Evolutionary conservation across 2,888 invertebrate genomes (phyloP), one percentile per base, ranked within the genome.

Genomic region (Pocota personata): DNA sequence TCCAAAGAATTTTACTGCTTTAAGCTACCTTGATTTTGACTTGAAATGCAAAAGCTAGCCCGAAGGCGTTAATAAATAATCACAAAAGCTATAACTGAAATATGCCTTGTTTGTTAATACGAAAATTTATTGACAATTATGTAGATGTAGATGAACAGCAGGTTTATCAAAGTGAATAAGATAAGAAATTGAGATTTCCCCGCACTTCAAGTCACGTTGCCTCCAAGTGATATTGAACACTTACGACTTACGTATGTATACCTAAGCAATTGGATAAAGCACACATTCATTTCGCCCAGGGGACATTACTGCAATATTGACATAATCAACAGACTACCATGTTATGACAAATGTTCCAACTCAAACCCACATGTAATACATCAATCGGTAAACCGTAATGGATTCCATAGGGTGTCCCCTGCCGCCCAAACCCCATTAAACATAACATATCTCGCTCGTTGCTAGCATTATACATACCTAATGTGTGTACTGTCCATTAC

Each of bases 321-420:
- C 86, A 86, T 62, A 86, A 86, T 86, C 82, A 82, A 86, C 76
- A 82, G 76, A 52, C 66, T 55, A 60, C 58, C 76, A 82, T 80
- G 80, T 77, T 86, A 82, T 86, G 86, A 86, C 82, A 86, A 86
- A 82, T 86, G 86, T 72, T 82, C 55, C 86, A 80, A 71, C 82
- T 57, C 82, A 76, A 67, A 82, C 80, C 82, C 66, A 10, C 72
- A 40, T 82, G 82, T 77, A 72, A 82, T 86, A 86, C 86, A 82
- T 86, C 86, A 86, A 82, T 86, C 76, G 86, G 82, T 86, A 72
- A 86, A 86, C 86, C 86, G 48, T 86, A 86, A 86, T 82, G 71
- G 82, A 77, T 72, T 72, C 71, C 69, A 71, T 69, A 43, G 77
- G 71, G 69, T 58, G 60, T 48, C 62, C 62, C 7, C 6, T 27